Conservation (phyloP, 2,797 vertebrate genomes). For the Babyrousa celebensis region DNA sequence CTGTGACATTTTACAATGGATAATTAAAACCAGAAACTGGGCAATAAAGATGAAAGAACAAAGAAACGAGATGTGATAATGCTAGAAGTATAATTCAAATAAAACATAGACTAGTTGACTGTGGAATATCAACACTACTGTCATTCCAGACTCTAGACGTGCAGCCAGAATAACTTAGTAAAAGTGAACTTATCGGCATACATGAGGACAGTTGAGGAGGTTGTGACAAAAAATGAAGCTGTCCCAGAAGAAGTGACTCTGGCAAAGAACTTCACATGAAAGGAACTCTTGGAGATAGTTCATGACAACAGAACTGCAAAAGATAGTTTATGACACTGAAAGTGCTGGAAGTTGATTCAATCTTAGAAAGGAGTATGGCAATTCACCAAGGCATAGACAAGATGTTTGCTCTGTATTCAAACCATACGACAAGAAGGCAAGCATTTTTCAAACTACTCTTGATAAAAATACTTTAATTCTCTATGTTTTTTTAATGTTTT, state of each 20-base stretch:
- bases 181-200: neutral
- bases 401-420: neutral
- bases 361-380: conserved; percentile 13
- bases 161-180: neutral
- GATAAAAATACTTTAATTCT: neutral
- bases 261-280: neutral
- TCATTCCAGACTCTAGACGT: neutral
- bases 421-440: neutral
- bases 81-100: neutral
- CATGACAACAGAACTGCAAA: neutral
- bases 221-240: conserved; percentile 35
- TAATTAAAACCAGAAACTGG: conserved; percentile 13
- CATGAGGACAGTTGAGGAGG: neutral
- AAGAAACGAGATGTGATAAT: neutral
- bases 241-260: conserved; percentile 22
- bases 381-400: neutral
- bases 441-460: neutral
- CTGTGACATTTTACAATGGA: neutral
- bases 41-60: neutral
- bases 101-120: neutral
- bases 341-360: neutral
- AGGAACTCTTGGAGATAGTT: conserved; percentile 9
- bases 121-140: neutral
- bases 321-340: neutral
- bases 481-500: neutral